Evolutionary conservation across 2,888 invertebrate species (phyloP).

Genomic region (Ferrisia virgata): DNA sequence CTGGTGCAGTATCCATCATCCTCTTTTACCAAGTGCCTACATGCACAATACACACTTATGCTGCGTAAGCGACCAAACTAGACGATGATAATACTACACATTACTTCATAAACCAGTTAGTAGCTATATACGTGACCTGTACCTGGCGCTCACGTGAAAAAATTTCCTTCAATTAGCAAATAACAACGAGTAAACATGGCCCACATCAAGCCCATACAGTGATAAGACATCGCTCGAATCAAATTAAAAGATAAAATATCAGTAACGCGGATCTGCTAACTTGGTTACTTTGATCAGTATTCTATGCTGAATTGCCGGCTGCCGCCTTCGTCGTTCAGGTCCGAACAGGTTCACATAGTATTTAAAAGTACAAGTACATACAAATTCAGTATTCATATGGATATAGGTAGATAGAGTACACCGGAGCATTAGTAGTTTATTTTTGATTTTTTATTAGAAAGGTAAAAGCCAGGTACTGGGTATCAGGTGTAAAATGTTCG

Average conservation of each 20-base stretch:
- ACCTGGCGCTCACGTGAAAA: neutral
- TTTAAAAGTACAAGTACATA: neutral
- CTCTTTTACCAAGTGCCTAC: too few relatives aligned
- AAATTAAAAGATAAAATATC: neutral
- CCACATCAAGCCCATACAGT: neutral
- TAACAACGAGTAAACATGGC: neutral
- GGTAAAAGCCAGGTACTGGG: too few relatives aligned
- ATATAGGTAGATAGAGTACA: too few relatives aligned
- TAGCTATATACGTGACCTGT: neutral
- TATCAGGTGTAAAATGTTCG: too few relatives aligned
- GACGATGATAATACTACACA: neutral
- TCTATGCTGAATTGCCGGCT: too few relatives aligned
- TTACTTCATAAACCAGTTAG: conserved; percentile 6
- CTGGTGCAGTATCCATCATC: too few relatives aligned
- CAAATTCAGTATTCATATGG: too few relatives aligned
- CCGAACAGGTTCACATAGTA: neutral
- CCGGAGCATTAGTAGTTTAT: too few relatives aligned
- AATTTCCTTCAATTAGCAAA: neutral
- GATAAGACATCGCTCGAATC: neutral
- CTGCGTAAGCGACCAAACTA: neutral
- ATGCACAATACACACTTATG: too few relatives aligned
- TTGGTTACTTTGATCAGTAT: neutral
- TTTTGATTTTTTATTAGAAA: too few relatives aligned
- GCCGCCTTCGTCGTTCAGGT: neutral
- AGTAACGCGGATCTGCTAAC: neutral